These are phyloP conservation scores for Apamea epomidion DNA, from an alignment of 2,888 invertebrate species.

Conservation along the genomic window DNA sequence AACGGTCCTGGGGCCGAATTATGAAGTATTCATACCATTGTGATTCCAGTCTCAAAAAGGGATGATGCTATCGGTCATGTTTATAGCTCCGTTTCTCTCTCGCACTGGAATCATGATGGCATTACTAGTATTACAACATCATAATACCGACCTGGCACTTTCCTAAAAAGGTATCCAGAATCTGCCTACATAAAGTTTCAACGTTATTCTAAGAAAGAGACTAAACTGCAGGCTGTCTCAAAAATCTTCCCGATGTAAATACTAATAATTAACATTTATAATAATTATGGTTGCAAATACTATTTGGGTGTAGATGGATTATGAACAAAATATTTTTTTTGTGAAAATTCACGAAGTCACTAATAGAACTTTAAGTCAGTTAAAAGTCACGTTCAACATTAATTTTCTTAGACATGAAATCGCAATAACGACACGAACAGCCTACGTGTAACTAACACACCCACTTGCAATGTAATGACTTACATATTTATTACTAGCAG, in stretches of 20 bases:
- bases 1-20: too few relatives aligned
- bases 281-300: too few relatives aligned
- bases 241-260: not conserved
- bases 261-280: not conserved
- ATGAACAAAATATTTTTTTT: too few relatives aligned
- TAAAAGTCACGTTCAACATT: conserved; percentile 39
- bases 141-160: not conserved
- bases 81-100: not conserved
- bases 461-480: conserved; percentile 28
- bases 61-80: too few relatives aligned
- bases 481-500: not conserved
- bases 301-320: too few relatives aligned
- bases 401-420: conserved; percentile 35
- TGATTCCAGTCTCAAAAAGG: too few relatives aligned
- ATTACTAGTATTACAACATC: not conserved
- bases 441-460: conserved; percentile 24
- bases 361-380: not conserved
- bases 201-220: not conserved
- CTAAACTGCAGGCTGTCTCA: not conserved
- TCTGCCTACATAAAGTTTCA: not conserved
- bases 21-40: too few relatives aligned
- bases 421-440: conserved; percentile 10
- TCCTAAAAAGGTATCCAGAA: not conserved
- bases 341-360: too few relatives aligned
- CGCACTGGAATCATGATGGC: not conserved